A percentile compares a stretch with the other conserved stretches of the same genome.
phyloP scores from a whole-genome alignment of 2,113 vertebrate species.

The Hemichromis elongatus region DNA sequence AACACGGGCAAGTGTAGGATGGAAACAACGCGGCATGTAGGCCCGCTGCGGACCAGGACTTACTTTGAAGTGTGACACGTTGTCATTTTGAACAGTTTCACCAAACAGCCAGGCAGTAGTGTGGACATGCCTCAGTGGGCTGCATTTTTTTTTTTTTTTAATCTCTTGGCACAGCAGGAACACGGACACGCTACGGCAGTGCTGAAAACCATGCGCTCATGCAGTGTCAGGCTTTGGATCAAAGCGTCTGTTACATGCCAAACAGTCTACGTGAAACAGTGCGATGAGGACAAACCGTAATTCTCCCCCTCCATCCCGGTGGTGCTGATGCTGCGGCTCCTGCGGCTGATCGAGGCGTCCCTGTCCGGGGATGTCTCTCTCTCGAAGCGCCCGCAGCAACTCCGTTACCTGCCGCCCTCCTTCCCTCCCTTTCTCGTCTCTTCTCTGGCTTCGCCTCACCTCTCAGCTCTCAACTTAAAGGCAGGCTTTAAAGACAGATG shows the following conservation, averaged over 20 bases:
- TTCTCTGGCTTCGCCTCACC: not conserved
- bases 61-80: not conserved
- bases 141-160: not conserved
- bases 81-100: not conserved
- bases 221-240: not conserved
- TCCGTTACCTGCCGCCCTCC: slow-evolving; percentile 11
- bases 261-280: not conserved
- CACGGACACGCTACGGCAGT: not conserved
- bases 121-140: not conserved
- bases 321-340: slow-evolving; percentile 45
- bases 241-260: not conserved
- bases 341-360: slow-evolving; percentile 37
- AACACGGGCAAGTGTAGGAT: not conserved
- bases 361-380: slow-evolving; percentile 12
- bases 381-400: slow-evolving; percentile 10
- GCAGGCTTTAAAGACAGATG: not conserved
- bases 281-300: slow-evolving; percentile 48
- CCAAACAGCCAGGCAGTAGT: not conserved
- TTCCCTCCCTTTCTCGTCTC: not conserved
- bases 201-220: not conserved
- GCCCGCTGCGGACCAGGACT: not conserved
- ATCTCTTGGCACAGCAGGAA: not conserved
- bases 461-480: not conserved
- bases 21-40: not conserved
- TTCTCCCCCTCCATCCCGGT: slow-evolving; percentile 61